These are phyloP conservation scores for Lordiphosa collinella DNA, from an alignment of 1,140 invertebrate species.

Conservation along the genomic window DNA sequence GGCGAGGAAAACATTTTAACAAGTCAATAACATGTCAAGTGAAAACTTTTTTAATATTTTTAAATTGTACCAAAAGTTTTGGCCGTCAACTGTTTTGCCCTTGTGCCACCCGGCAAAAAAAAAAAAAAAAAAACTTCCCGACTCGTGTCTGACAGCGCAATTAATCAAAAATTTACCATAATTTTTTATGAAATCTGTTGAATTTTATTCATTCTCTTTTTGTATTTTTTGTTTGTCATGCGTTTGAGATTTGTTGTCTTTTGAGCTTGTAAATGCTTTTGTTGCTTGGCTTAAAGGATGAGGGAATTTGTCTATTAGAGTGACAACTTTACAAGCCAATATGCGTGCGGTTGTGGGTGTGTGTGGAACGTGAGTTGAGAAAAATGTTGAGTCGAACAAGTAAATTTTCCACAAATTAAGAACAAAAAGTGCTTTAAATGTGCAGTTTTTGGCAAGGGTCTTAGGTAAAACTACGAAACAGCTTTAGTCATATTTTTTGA, in stretches of 20 bases:
- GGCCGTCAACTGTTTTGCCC: conserved; percentile 34
- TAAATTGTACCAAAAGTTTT: conserved; percentile 47
- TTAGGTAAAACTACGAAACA: too few relatives aligned
- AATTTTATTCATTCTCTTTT: conserved; percentile 7
- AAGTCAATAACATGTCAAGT: conserved; percentile 78
- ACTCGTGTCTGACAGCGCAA: conserved; percentile 54
- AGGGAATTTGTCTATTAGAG: conserved; percentile 21
- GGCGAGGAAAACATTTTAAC: conserved; percentile 73
- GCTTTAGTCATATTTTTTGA: too few relatives aligned
- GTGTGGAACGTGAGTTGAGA: not conserved
- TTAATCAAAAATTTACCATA: conserved; percentile 75
- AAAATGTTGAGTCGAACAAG: too few relatives aligned
- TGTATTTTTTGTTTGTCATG: conserved; percentile 47
- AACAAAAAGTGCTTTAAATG: too few relatives aligned
- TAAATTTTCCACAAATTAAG: too few relatives aligned
- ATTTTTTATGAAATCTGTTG: conserved; percentile 57
- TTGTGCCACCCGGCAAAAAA: not conserved
- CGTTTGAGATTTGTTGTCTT: conserved; percentile 39
- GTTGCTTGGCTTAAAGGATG: conserved; percentile 39
- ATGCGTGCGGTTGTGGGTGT: not conserved
- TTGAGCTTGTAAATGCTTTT: conserved; percentile 13
- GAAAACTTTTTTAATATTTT: conserved; percentile 77
- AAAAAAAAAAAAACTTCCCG: conserved; percentile 3
- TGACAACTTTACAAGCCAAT: conserved; percentile 34
- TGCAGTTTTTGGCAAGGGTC: too few relatives aligned